Conservation (phyloP, 92 coral and sea anemone species). For the Blastomussa wellsi region DNA sequence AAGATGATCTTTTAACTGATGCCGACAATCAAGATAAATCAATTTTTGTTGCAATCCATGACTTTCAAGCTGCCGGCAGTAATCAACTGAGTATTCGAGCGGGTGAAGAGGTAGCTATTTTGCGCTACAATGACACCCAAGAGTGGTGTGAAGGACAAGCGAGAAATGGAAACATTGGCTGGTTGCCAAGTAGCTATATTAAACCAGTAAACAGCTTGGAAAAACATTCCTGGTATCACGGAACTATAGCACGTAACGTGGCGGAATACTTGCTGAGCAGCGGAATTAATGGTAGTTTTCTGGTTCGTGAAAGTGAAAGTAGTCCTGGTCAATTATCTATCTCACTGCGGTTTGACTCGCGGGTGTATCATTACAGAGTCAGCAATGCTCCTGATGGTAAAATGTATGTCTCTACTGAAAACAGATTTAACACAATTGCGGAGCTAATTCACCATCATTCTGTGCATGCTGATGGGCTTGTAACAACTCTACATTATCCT, state of each 20-base stretch:
- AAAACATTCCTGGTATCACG: slow-evolving; percentile 99
- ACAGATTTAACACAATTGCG: slow-evolving; percentile 83
- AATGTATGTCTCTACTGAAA: slow-evolving; percentile 87
- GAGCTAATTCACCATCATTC: slow-evolving; percentile 99
- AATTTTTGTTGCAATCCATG: slow-evolving; percentile 89
- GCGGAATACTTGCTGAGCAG: slow-evolving; percentile 94
- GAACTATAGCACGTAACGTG: slow-evolving; percentile 90
- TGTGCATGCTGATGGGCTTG: slow-evolving; percentile 93
- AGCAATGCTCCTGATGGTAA: slow-evolving; percentile 79
- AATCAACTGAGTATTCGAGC: slow-evolving; percentile 84
- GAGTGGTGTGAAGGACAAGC: slow-evolving; percentile 97
- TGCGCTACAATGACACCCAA: slow-evolving; percentile 75
- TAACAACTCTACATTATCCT: slow-evolving; percentile 97
- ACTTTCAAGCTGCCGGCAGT: slow-evolving; percentile 85
- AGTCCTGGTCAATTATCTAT: slow-evolving; percentile 95
- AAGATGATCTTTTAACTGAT: slow-evolving; percentile 64
- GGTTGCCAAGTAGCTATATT: slow-evolving; percentile 91
- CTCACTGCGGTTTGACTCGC: slow-evolving; percentile 92
- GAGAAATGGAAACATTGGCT: slow-evolving; percentile 89
- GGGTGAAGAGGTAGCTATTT: slow-evolving; percentile 85
- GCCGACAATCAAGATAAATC: slow-evolving; percentile 66
- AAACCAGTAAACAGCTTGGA: slow-evolving; percentile 92
- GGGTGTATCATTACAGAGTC: slow-evolving; percentile 96
- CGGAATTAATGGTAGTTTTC: slow-evolving; percentile 98
- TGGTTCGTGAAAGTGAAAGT: slow-evolving; percentile 97